Evolutionary conservation across 2,797 vertebrate species (phyloP).

Genomic region (Remorina albescens): DNA sequence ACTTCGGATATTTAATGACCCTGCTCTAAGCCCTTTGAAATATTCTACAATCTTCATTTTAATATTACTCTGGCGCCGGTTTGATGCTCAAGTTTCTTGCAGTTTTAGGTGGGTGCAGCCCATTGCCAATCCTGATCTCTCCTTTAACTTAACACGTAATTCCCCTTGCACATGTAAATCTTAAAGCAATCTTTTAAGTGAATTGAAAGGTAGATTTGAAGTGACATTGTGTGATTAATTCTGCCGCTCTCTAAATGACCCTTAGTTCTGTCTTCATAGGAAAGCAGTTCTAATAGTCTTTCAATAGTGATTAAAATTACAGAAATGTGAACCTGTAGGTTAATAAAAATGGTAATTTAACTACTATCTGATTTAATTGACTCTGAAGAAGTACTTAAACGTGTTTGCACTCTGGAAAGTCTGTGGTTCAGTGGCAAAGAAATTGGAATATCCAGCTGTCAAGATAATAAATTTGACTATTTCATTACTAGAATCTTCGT

Average conservation of each 20-base stretch:
- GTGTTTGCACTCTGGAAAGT: slow-evolving; percentile 81
- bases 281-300: slow-evolving; percentile 80
- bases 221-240: slow-evolving; percentile 81
- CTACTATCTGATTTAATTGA: slow-evolving; percentile 84
- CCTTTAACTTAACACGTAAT: slow-evolving; percentile 73
- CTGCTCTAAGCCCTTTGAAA: slow-evolving; percentile 50
- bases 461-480: slow-evolving; percentile 85
- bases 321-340: slow-evolving; percentile 81
- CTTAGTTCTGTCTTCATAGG: slow-evolving; percentile 75
- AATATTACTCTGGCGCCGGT: slow-evolving; percentile 65
- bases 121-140: slow-evolving; percentile 66
- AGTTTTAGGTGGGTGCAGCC: slow-evolving; percentile 55
- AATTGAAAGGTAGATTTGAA: slow-evolving; percentile 83
- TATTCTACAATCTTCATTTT: slow-evolving; percentile 55
- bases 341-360: slow-evolving; percentile 86
- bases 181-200: slow-evolving; percentile 67
- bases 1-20: slow-evolving; percentile 59
- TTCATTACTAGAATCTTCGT: slow-evolving; percentile 83
- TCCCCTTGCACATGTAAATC: slow-evolving; percentile 80
- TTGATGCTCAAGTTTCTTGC: slow-evolving; percentile 58
- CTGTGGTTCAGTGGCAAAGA: slow-evolving; percentile 79
- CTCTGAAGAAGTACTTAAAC: slow-evolving; percentile 83
- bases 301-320: slow-evolving; percentile 82
- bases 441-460: slow-evolving; percentile 85
- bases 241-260: slow-evolving; percentile 75